phyloP scores from a whole-genome alignment of 2,888 invertebrate species.

The Endomychus coccineus region DNA sequence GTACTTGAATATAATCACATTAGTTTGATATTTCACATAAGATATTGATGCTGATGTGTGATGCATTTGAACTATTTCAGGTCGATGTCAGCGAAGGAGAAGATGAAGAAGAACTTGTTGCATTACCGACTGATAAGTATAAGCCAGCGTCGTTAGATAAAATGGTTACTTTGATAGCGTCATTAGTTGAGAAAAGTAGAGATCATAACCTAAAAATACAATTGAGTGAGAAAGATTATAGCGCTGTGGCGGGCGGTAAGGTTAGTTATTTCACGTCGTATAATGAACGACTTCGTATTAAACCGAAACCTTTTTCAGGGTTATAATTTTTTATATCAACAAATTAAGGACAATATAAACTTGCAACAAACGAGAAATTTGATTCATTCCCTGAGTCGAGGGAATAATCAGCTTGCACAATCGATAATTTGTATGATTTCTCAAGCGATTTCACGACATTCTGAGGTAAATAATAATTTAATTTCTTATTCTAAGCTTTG shows the following conservation, averaged over 20 bases:
- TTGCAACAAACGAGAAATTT: constrained; percentile 85
- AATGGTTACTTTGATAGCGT: constrained; percentile 87
- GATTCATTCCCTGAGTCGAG: constrained; percentile 84
- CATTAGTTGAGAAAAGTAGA: constrained; percentile 81
- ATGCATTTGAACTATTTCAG: constrained; percentile 21
- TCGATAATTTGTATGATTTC: constrained; percentile 87
- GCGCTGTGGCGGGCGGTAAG: constrained; percentile 80
- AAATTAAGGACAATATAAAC: constrained; percentile 89
- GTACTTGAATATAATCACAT: constrained; percentile 22
- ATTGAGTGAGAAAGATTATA: constrained; percentile 69
- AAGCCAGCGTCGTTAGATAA: constrained; percentile 88
- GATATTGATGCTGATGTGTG: constrained; percentile 27
- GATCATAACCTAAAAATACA: constrained; percentile 68
- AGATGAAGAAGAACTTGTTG: constrained; percentile 59
- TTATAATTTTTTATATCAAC: constrained; percentile 89
- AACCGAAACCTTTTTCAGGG: constrained; percentile 50
- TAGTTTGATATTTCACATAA: constrained; percentile 17
- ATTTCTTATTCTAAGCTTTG: too few relatives aligned
- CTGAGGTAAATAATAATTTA: constrained; percentile 74
- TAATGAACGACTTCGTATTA: neutral
- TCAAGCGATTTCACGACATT: constrained; percentile 82
- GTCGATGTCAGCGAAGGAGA: constrained; percentile 67
- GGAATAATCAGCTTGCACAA: constrained; percentile 83
- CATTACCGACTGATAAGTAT: constrained; percentile 65
- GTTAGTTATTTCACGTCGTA: constrained; percentile 40